These are phyloP conservation scores for Hemicordylus capensis DNA, from an alignment of 2,113 vertebrate species.

Conservation along the genomic window DNA sequence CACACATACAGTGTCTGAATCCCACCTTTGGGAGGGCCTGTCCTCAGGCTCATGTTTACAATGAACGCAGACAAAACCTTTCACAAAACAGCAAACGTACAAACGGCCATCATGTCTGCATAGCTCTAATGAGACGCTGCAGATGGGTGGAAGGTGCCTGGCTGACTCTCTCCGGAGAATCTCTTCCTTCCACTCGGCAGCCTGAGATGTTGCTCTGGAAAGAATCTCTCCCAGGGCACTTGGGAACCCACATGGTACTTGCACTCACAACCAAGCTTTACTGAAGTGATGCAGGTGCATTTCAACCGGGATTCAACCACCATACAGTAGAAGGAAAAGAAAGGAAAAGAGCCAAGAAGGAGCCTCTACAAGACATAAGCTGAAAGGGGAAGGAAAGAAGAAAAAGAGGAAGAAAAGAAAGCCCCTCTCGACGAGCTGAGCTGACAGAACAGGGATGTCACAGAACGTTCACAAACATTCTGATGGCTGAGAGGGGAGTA, in stretches of 20 bases:
- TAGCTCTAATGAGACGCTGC: not conserved
- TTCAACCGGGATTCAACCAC: not conserved
- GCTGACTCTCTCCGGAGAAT: too few species aligned
- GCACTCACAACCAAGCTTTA: not conserved
- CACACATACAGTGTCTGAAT: too few species aligned
- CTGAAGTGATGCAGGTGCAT: not conserved
- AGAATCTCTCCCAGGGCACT: not conserved
- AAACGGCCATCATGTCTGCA: too few species aligned
- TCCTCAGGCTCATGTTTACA: too few species aligned
- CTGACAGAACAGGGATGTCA: not conserved
- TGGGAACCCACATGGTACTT: not conserved
- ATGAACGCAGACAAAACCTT: too few species aligned
- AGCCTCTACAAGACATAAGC: too few species aligned
- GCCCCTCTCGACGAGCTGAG: not conserved
- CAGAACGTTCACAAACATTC: not conserved
- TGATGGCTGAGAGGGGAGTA: not conserved
- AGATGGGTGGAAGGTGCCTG: fast-evolving
- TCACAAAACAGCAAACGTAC: too few species aligned
- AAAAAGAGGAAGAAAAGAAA: too few species aligned
- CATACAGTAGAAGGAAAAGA: not conserved
- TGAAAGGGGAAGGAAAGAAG: too few species aligned
- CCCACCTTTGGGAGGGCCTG: too few species aligned
- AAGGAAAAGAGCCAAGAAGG: too few species aligned
- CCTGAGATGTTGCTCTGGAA: fast-evolving
- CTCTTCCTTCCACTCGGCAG: too few species aligned